Percentiles rank a stretch among this genome's conserved stretches.
phyloP scores from a whole-genome alignment of 2,888 invertebrate species.

The Nycteola revayana region DNA sequence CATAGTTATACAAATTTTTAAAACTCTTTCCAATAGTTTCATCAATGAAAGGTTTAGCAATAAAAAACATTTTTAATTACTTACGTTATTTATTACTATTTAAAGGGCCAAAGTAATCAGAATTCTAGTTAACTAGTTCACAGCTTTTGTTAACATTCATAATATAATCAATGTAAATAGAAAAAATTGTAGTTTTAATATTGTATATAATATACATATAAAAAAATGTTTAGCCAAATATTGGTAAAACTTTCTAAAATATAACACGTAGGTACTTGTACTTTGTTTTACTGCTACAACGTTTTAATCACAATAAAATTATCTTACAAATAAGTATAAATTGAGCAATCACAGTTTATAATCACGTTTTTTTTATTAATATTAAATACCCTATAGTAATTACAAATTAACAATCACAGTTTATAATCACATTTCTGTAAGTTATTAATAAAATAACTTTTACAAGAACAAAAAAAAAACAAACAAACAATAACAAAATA shows the following conservation, averaged over 20 bases:
- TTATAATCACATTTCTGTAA: constrained; percentile 12
- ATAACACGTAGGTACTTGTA: constrained; percentile 10
- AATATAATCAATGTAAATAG: constrained; percentile 11
- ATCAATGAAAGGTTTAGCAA: constrained; percentile 7
- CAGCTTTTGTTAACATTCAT: constrained; percentile 10
- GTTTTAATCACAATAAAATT: constrained; percentile 10
- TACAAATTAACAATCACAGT: constrained; percentile 7
- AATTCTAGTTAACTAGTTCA: constrained; percentile 11
- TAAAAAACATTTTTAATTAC: constrained; percentile 4
- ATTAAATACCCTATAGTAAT: constrained; percentile 11
- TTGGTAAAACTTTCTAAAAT: constrained; percentile 9
- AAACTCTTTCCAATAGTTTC: constrained; percentile 7
- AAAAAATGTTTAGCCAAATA: constrained; percentile 10
- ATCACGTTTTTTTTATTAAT: constrained; percentile 12
- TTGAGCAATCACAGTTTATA: constrained; percentile 12
- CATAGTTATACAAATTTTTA: constrained; percentile 7
- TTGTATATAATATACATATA: constrained; percentile 10
- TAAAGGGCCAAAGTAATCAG: constrained; percentile 10
- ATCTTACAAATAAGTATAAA: constrained; percentile 9
- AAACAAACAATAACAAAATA: constrained; percentile 8
- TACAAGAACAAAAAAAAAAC: constrained; percentile 8
- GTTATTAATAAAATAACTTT: constrained; percentile 12
- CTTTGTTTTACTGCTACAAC: constrained; percentile 11
- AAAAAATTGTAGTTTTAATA: constrained; percentile 10
- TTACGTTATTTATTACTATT: constrained; percentile 9